phyloP scores from a whole-genome alignment of 2,113 vertebrate genomes.

The Hemicordylus capensis region DNA sequence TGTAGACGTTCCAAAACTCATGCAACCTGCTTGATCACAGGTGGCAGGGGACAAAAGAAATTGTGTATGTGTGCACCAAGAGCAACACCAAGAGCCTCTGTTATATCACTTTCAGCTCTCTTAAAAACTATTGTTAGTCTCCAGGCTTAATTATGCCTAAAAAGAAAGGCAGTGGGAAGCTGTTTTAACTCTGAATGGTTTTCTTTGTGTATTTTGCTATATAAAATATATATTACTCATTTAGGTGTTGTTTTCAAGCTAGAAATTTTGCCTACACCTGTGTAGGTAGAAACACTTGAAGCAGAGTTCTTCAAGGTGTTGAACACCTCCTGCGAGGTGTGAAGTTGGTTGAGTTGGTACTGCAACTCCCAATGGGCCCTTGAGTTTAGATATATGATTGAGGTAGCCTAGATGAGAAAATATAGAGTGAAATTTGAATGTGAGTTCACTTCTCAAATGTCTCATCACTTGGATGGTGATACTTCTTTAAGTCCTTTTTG shows the following conservation, averaged over 20 bases:
- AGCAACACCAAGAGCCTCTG: no score
- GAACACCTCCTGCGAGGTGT: neutral
- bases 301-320: neutral
- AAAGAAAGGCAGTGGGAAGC: neutral
- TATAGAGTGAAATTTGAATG: neutral
- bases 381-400: conserved; percentile 19
- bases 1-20: neutral
- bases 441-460: neutral
- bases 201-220: neutral
- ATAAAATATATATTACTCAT: neutral
- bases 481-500: neutral
- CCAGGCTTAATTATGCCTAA: neutral
- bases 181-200: neutral
- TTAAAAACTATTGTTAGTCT: neutral
- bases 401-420: conserved; percentile 14
- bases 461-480: neutral
- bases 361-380: neutral
- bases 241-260: conserved; percentile 15
- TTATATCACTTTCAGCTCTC: neutral
- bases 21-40: neutral
- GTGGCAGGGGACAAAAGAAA: neutral
- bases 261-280: neutral
- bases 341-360: neutral
- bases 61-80: neutral
- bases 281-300: neutral